These are phyloP conservation scores for Mohoua ochrocephala DNA, from an alignment of 2,113 vertebrate species.

Conservation along the genomic window DNA sequence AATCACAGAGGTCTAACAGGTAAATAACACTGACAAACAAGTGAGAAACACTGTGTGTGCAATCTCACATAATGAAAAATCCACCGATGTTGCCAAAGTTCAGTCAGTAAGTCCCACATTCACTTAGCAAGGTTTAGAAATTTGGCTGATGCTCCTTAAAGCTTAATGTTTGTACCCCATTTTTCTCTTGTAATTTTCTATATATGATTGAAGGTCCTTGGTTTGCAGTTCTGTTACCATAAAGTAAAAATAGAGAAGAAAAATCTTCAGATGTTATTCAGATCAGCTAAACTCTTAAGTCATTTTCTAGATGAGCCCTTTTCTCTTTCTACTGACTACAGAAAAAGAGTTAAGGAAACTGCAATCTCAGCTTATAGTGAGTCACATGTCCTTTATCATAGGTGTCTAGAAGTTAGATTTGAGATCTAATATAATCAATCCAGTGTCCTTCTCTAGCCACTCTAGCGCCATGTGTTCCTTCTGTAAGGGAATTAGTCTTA, in stretches of 20 bases:
- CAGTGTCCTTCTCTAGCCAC: not conserved
- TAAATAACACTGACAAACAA: not conserved
- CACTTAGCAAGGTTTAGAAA: not conserved
- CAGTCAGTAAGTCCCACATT: not conserved
- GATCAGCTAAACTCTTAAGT: not conserved
- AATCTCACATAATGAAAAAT: not conserved
- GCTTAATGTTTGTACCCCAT: not conserved
- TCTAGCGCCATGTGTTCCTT: rapidly evolving
- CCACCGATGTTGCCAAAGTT: not conserved
- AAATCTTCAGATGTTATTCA: not conserved
- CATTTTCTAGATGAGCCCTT: not conserved
- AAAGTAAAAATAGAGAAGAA: not conserved
- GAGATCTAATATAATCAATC: not conserved
- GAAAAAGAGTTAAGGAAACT: not conserved
- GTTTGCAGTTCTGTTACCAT: not conserved
- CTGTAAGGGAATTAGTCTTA: not conserved
- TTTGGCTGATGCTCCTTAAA: not conserved
- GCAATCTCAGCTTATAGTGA: not conserved
- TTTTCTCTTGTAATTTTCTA: not conserved
- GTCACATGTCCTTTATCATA: not conserved
- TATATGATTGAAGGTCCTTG: not conserved
- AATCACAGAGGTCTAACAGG: not conserved
- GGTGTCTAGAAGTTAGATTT: not conserved
- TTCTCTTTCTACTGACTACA: not conserved
- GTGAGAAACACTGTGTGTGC: not conserved